Evolutionary conservation across 2,113 vertebrate genomes (phyloP).

Genomic region (Muscicapa adusta): DNA sequence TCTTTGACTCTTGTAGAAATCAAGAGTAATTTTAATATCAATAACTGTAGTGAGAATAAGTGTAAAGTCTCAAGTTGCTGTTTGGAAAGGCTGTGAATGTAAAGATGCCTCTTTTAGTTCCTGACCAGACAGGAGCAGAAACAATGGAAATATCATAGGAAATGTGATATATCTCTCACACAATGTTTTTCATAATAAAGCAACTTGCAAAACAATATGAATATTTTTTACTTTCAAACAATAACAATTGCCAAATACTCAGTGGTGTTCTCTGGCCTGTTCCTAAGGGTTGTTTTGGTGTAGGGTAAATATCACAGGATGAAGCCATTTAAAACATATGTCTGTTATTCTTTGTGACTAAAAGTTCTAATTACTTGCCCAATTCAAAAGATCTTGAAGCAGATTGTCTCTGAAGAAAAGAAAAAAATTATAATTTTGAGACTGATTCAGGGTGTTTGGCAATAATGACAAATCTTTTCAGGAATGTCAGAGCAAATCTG

Average conservation of each 20-base stretch:
- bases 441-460: background rate
- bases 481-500: background rate
- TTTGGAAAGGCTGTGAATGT: background rate
- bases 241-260: background rate
- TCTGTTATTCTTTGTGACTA: background rate
- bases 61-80: background rate
- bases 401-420: background rate
- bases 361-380: background rate
- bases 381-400: background rate
- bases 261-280: background rate
- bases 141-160: background rate
- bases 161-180: background rate
- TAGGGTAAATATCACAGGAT: background rate
- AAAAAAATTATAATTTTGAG: background rate
- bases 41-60: background rate
- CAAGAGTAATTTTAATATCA: background rate
- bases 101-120: background rate
- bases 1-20: background rate
- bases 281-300: background rate
- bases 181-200: background rate
- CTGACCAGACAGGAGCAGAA: background rate
- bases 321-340: background rate
- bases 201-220: background rate
- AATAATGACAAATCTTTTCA: background rate
- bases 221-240: background rate